These are phyloP conservation scores for Drosophila mercatorum DNA, from an alignment of 2,888 invertebrate species.

Conservation along the genomic window DNA sequence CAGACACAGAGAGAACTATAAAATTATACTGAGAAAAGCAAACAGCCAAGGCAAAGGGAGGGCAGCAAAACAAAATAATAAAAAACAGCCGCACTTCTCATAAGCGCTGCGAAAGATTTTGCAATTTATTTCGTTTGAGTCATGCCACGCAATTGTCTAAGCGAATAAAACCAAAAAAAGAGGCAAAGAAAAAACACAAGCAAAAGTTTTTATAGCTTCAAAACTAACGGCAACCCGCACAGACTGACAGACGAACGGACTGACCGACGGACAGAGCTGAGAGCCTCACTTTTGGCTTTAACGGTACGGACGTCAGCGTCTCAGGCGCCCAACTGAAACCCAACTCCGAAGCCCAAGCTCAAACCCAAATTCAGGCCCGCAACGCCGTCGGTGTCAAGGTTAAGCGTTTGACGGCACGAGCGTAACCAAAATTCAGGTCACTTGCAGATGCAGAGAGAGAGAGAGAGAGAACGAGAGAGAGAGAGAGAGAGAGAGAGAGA, in stretches of 20 bases:
- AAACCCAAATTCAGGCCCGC: slow-evolving; percentile 18
- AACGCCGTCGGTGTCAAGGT: slow-evolving; percentile 69
- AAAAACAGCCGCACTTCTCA: slow-evolving; percentile 74
- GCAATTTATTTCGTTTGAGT: slow-evolving; percentile 76
- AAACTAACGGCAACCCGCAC: slow-evolving; percentile 64
- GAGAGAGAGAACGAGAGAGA: too few relatives aligned
- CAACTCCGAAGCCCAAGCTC: not conserved
- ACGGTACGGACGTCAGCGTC: slow-evolving; percentile 33
- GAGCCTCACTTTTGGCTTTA: slow-evolving; percentile 59
- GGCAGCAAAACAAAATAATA: slow-evolving; percentile 53
- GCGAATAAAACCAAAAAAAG: slow-evolving; percentile 24
- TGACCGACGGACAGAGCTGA: slow-evolving; percentile 6
- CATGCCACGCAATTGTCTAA: slow-evolving; percentile 71
- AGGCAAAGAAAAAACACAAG: slow-evolving; percentile 13
- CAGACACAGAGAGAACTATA: slow-evolving; percentile 55
- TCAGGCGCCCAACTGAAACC: slow-evolving; percentile 10
- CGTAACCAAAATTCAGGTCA: slow-evolving; percentile 71
- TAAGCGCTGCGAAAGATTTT: slow-evolving; percentile 68
- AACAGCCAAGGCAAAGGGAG: slow-evolving; percentile 24
- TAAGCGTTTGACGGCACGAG: slow-evolving; percentile 72
- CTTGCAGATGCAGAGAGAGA: slow-evolving; percentile 2
- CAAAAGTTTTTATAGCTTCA: slow-evolving; percentile 56
- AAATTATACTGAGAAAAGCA: slow-evolving; percentile 49
- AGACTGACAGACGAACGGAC: slow-evolving; percentile 7
- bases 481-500: not conserved